Base-by-base conservation (phyloP, 92 coral and sea anemone species). In the Phenganax stokvisi region DNA sequence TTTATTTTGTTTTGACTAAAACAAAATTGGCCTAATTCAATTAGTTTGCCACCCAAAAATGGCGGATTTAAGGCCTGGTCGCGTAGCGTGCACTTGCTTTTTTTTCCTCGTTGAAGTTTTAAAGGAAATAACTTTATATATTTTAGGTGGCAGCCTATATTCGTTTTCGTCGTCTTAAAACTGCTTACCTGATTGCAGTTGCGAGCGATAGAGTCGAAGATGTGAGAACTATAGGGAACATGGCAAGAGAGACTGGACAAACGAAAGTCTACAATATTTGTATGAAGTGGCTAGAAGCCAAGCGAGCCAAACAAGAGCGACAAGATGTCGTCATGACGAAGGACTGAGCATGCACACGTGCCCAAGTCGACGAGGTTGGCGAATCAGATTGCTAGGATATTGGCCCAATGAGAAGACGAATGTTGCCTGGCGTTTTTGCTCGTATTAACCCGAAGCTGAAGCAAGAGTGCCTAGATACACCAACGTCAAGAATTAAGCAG, bases 101-200 rank as follows among this genome's bases (percentile, higher is more conserved):
- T 0, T 20, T 59, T 6, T 72, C 51, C 20, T 29, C 54, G 80
- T 75, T 75, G 13, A 27, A 30, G 0, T 37, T 13, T 47, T 77
- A 28, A 70, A 30, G 71, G 28, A 76, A 28, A 27, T 7, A 53
- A 27, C 37, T 67, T 54, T 53, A 16, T 37, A 78, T 74, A 8
- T 44, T 71, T 25, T 75, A 96, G 99, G 89, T 96, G 52, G 90
- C 88, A 60, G 97, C 97, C 25, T 96, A 85, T 75, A 82, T 96
- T 54, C 78, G 85, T 70, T 89, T 93, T 84, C 96, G 97, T 10
- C 92, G 92, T 66, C 89, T 96, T 6, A 96, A 89, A 74, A 92
- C 99, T 6, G 99, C 99, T 3, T 96, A 96, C 62, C 88, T 96
- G 29, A 86, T 93, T 30, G 99, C 99, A 17, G 97, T 92, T 2